phyloP scores from a whole-genome alignment of 2,113 vertebrate genomes.

The Actenoides lindsayi region DNA sequence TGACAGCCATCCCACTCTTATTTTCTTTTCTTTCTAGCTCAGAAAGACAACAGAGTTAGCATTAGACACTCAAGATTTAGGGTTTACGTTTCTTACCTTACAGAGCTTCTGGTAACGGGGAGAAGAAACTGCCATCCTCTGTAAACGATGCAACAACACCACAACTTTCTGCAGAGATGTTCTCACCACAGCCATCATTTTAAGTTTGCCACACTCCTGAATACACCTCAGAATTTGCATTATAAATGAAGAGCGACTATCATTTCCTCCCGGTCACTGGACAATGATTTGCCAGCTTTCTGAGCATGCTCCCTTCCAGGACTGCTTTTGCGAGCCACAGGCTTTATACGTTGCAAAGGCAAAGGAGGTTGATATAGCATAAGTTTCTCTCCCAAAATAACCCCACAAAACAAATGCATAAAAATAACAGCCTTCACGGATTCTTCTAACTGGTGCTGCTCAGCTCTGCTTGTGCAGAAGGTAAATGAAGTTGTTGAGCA shows the following conservation, averaged over 20 bases:
- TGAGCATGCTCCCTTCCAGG: slow-evolving; percentile 84
- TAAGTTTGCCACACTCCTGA: slow-evolving; percentile 95
- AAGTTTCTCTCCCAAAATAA: slow-evolving; percentile 72
- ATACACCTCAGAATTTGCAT: slow-evolving; percentile 95
- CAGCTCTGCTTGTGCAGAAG: slow-evolving; percentile 55
- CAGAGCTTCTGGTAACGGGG: slow-evolving; percentile 99
- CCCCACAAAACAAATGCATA: not conserved
- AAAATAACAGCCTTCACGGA: slow-evolving; percentile 32
- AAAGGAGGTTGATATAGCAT: slow-evolving; percentile 67
- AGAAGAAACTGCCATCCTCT: slow-evolving; percentile 99
- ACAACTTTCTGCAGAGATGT: slow-evolving; percentile 99
- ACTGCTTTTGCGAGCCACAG: slow-evolving; percentile 71
- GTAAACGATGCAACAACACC: slow-evolving; percentile 97
- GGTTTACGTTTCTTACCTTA: slow-evolving; percentile 82
- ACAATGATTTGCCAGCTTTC: slow-evolving; percentile 84
- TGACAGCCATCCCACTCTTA: not conserved
- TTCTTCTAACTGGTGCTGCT: slow-evolving; percentile 7
- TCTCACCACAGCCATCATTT: slow-evolving; percentile 99
- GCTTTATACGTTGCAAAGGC: slow-evolving; percentile 66
- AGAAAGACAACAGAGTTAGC: not conserved
- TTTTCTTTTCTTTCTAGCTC: not conserved
- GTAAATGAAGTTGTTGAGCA: slow-evolving; percentile 63
- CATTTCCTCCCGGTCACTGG: slow-evolving; percentile 86
- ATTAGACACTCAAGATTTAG: slow-evolving; percentile 11
- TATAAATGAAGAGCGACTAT: slow-evolving; percentile 89